These are phyloP conservation scores for Egretta garzetta DNA, from an alignment of 2,113 vertebrate genomes.

Conservation along the genomic window DNA sequence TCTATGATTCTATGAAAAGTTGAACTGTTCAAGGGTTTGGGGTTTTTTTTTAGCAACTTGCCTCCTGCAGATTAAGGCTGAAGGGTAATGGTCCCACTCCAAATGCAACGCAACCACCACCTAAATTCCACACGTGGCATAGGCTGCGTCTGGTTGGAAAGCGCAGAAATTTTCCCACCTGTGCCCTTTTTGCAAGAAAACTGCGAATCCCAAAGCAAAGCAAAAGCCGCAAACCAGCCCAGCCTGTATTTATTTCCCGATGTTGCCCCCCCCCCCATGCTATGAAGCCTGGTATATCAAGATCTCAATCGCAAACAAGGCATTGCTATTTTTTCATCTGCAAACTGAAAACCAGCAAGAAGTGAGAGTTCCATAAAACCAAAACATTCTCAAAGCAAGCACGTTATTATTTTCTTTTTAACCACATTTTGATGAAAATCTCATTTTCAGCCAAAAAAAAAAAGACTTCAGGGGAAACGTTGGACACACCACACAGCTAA, in stretches of 20 bases:
- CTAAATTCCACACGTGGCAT: rapidly evolving
- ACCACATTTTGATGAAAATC: not conserved
- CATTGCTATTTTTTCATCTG: not conserved
- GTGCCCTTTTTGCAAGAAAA: not conserved
- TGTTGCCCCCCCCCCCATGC: rapidly evolving
- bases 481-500: not conserved
- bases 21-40: rapidly evolving
- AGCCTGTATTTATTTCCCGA: not conserved
- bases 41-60: not conserved
- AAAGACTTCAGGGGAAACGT: not conserved
- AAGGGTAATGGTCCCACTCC: not conserved
- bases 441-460: not conserved
- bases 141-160: not conserved
- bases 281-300: not conserved
- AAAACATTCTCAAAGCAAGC: not conserved
- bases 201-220: not conserved
- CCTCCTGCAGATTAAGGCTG: not conserved
- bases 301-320: not conserved
- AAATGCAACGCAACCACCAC: not conserved
- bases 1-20: no score
- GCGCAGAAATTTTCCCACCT: not conserved
- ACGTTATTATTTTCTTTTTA: not conserved
- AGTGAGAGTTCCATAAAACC: not conserved
- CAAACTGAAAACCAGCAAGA: not conserved
- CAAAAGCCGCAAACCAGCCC: not conserved